phyloP scores from a whole-genome alignment of 2,797 vertebrate species.

The Anolis apletophallus region DNA sequence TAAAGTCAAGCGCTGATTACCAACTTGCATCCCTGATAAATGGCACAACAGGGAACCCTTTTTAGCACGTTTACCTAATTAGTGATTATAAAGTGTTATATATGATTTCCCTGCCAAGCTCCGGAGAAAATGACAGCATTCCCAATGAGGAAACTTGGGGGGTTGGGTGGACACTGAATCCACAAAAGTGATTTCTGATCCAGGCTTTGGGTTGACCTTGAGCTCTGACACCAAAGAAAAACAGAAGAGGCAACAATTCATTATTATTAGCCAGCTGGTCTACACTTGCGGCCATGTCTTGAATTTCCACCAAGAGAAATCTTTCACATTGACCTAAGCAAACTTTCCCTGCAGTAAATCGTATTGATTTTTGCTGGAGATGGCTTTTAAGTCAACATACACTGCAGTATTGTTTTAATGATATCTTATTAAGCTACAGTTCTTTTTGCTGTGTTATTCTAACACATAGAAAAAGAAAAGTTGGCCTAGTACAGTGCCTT shows the following conservation, averaged over 20 bases:
- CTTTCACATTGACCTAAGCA: neutral
- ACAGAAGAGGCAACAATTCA: neutral
- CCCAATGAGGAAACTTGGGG: neutral
- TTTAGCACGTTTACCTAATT: constrained; percentile 64
- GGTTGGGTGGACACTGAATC: neutral
- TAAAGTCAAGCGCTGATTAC: constrained; percentile 57
- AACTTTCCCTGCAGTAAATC: neutral
- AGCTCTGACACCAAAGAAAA: neutral
- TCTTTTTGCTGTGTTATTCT: neutral
- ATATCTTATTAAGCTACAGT: neutral
- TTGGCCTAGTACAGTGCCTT: neutral
- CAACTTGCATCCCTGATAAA: constrained; percentile 44
- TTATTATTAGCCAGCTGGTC: too few relatives aligned
- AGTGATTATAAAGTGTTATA: constrained; percentile 58
- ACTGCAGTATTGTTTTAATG: neutral
- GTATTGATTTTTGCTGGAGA: neutral
- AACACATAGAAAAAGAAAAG: neutral
- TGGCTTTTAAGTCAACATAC: neutral
- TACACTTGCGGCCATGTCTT: neutral
- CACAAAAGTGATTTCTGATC: constrained; percentile 5
- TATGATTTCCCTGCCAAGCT: constrained; percentile 47
- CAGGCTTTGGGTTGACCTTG: neutral
- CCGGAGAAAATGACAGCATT: constrained; percentile 50
- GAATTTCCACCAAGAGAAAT: neutral
- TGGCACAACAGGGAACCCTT: constrained; percentile 48